Base-by-base conservation (phyloP, 2,888 invertebrate genomes). In the Apamea epomidion region DNA sequence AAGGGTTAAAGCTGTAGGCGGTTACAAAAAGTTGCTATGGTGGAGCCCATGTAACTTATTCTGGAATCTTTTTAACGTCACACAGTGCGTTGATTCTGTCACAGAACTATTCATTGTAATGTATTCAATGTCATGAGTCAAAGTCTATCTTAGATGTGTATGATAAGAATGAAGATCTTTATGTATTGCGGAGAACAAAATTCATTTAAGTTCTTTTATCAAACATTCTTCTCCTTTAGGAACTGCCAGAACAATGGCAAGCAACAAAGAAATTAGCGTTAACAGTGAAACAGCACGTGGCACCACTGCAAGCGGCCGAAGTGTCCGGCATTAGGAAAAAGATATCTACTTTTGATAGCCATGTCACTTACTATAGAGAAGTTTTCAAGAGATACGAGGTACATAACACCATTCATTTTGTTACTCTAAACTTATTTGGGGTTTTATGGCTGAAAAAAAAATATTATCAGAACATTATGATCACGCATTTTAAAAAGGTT, bases 231-330 rank as follows among this genome's bases (percentile, higher is more conserved):
- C 32, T 76, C 89, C 90, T 92, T 42, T 97, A 99, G 97, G 99
- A 99, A 95, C 95, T 99, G 77, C 99, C 99, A 21, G 99, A 99
- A 92, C 99, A 99, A 94, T 99, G 99, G 99, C 98, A 98, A 90
- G 98, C 99, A 88, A 99, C 99, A 0, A 99, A 99, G 94, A 99
- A 99, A 95, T 97, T 99, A 80, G 99, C 99, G 0, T 96, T 98
- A 42, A 98, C 98, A 62, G 98, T 99, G 7, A 99, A 99, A 93
- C 99, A 99, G 93, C 99, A 99, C 95, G 99, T 99, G 48, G 99
- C 99, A 12, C 99, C 99, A 0, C 95, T 99, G 64, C 99, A 99
- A 97, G 99, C 99, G 54, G 98, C 98, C 16, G 99, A 99, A 97
- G 99, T 99, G 6, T 98, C 99, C 21, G 98, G 98, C 88, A 99